Conservation (phyloP, 2,113 vertebrate species). For the Zootoca vivipara region DNA sequence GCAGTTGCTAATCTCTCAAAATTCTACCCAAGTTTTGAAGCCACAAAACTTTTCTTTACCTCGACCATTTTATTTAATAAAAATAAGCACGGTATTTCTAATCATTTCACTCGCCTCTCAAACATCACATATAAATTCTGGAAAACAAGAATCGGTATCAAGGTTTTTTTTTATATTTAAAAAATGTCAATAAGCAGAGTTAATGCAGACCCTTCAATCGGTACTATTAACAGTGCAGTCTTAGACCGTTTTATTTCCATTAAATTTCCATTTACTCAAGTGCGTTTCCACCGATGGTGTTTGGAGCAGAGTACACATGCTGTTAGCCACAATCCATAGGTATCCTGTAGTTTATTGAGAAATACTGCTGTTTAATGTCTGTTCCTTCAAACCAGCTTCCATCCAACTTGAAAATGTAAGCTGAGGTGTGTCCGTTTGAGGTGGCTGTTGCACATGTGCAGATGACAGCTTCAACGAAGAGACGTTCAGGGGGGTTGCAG, state of each 20-base stretch:
- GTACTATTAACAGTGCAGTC: background rate
- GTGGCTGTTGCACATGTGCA: no score
- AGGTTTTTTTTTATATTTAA: slow-evolving; percentile 8
- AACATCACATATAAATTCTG: background rate
- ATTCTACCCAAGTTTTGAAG: background rate
- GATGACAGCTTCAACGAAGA: no score
- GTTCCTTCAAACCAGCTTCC: no score
- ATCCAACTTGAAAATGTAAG: no score
- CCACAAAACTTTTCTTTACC: background rate
- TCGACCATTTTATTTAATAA: slow-evolving; percentile 66
- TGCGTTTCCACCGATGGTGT: no score
- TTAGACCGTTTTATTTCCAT: background rate
- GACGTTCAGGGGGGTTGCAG: no score
- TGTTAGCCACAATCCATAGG: no score
- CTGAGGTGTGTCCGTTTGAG: no score
- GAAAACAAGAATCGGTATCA: slow-evolving; percentile 42
- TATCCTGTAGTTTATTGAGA: no score
- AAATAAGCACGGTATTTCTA: slow-evolving; percentile 51
- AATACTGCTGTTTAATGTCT: no score
- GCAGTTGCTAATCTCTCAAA: background rate
- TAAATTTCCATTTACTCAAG: no score
- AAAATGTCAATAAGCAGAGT: background rate
- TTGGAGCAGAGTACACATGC: no score
- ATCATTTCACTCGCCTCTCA: slow-evolving; percentile 6
- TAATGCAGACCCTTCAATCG: slow-evolving; percentile 5